Evolutionary conservation across 2,113 vertebrate species (phyloP).

Genomic region (Peromyscus leucopus): DNA sequence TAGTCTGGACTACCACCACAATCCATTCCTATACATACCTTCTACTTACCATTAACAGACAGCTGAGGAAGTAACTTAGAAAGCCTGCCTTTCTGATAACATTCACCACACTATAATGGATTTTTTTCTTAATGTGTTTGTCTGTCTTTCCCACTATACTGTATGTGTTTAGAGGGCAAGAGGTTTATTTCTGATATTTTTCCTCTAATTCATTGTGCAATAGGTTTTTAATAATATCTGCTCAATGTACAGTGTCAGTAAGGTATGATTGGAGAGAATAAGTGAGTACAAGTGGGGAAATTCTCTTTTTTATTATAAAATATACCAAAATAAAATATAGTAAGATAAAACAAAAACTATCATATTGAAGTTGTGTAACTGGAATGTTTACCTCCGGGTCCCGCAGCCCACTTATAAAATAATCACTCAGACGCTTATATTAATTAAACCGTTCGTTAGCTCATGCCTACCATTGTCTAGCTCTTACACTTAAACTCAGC

Average conservation of each 20-base stretch:
- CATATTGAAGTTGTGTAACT: too few relatives aligned
- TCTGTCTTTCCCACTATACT: not conserved
- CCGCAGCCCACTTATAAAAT: too few relatives aligned
- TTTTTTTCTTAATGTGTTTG: not conserved
- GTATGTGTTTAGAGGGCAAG: not conserved
- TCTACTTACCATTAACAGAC: not conserved
- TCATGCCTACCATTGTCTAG: too few relatives aligned
- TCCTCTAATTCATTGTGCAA: not conserved
- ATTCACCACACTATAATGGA: not conserved
- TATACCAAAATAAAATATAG: not conserved
- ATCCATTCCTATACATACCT: not conserved
- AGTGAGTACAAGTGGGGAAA: not conserved
- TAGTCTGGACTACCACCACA: not conserved
- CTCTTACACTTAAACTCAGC: too few relatives aligned
- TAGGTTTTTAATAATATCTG: constrained; percentile 1
- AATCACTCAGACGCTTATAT: too few relatives aligned
- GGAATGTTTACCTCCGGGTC: too few relatives aligned
- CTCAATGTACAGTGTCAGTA: not conserved
- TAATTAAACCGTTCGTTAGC: too few relatives aligned
- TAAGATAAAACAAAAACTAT: not conserved
- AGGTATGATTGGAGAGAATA: not conserved
- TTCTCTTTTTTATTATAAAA: not conserved
- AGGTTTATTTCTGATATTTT: not conserved
- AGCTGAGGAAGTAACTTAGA: not conserved
- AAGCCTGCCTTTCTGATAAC: not conserved